Percentiles rank a stretch among this genome's conserved stretches.
phyloP scores from a whole-genome alignment of 2,888 invertebrate species.

The Clivina fossor region DNA sequence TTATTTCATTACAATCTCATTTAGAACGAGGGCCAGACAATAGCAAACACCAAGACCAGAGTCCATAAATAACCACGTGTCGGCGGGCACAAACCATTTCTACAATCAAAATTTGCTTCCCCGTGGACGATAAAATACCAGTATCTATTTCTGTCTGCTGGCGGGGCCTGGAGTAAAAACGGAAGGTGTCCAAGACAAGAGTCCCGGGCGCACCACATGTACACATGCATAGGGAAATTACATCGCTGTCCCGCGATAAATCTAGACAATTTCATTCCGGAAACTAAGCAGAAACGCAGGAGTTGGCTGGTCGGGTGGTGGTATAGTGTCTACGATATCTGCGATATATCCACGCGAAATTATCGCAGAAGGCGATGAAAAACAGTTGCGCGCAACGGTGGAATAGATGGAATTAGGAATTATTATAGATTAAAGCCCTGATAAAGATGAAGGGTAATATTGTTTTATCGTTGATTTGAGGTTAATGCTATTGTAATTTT shows the following conservation, averaged over 20 bases:
- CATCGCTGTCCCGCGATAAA: constrained; percentile 19
- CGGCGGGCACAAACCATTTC: too few relatives aligned
- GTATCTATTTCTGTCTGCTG: constrained; percentile 1
- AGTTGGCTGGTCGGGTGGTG: constrained; percentile 10
- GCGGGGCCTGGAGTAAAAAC: not conserved
- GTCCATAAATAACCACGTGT: too few relatives aligned
- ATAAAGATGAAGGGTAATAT: constrained; percentile 5
- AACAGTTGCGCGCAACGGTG: too few relatives aligned
- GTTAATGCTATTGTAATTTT: too few relatives aligned
- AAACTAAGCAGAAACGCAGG: constrained; percentile 17
- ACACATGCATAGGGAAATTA: constrained; percentile 10
- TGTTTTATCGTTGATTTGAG: too few relatives aligned
- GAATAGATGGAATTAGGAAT: constrained; percentile 12
- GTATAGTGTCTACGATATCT: too few relatives aligned
- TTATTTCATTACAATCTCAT: too few relatives aligned
- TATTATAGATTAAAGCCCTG: constrained; percentile 24
- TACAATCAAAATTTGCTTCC: constrained; percentile 4
- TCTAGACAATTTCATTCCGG: constrained; percentile 23
- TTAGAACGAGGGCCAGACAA: too few relatives aligned
- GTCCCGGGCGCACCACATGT: not conserved
- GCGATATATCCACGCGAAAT: constrained; percentile 36
- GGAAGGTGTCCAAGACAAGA: not conserved
- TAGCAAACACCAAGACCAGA: too few relatives aligned
- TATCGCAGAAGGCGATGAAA: constrained; percentile 28
- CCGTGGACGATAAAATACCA: constrained; percentile 1